Conservation (phyloP, 1,140 invertebrate genomes). For the Galleria mellonella region DNA sequence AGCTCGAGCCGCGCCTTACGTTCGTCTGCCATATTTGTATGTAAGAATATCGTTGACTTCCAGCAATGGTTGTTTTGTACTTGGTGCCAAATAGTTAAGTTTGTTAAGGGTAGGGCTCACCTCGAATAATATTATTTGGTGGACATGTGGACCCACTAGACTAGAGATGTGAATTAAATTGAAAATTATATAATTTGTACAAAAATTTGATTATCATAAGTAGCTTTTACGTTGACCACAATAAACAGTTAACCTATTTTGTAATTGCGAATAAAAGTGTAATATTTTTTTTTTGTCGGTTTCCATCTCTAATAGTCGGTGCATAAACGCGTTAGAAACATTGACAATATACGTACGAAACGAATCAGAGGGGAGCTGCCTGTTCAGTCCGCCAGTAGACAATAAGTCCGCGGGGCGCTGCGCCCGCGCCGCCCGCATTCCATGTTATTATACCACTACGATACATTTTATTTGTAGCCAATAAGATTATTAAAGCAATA, state of each 20-base stretch:
- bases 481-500: constrained; percentile 32
- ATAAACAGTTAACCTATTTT: too few relatives aligned
- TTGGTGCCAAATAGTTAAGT: constrained; percentile 45
- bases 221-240: neutral
- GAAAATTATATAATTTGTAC: constrained; percentile 5
- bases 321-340: too few relatives aligned
- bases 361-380: neutral
- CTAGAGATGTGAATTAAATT: neutral
- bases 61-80: constrained; percentile 9
- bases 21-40: neutral
- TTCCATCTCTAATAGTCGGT: too few relatives aligned
- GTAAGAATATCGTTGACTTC: neutral
- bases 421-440: constrained; percentile 13
- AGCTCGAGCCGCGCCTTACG: too few relatives aligned
- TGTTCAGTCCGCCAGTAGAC: constrained; percentile 14
- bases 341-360: neutral
- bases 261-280: too few relatives aligned
- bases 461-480: neutral
- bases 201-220: too few relatives aligned
- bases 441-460: neutral
- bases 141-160: neutral
- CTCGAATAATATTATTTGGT: neutral
- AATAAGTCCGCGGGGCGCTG: constrained; percentile 21
- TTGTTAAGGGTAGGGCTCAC: constrained; percentile 17
- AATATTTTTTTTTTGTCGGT: too few relatives aligned